These are phyloP conservation scores for Acanthaster planci DNA, from an alignment of 35 echinoderm and acorn worm species.

Conservation along the genomic window DNA sequence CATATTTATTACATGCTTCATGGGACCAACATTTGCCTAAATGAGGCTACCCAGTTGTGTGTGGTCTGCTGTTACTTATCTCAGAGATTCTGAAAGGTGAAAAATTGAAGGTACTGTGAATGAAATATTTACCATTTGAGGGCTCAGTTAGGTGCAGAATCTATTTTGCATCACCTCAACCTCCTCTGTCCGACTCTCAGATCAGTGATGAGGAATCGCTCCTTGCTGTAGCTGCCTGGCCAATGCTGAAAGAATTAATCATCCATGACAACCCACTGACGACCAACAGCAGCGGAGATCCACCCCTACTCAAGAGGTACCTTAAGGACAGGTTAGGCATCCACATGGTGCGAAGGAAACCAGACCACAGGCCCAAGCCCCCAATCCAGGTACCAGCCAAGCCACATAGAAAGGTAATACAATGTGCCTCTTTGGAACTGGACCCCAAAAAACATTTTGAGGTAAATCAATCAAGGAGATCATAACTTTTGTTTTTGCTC, in stretches of 20 bases:
- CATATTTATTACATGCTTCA: too few relatives aligned
- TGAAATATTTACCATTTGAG: background rate
- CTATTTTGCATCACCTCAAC: background rate
- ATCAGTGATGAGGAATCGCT: constrained; percentile 81
- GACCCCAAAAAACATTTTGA: background rate
- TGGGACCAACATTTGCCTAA: too few relatives aligned
- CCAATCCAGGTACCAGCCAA: constrained; percentile 58
- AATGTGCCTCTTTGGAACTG: background rate
- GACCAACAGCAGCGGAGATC: constrained; percentile 72
- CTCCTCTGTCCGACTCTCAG: constrained; percentile 40
- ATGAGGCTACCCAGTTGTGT: too few relatives aligned
- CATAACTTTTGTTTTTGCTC: background rate
- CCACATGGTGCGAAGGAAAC: constrained; percentile 65
- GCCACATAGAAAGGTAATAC: constrained; percentile 70
- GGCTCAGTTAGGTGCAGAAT: too few relatives aligned
- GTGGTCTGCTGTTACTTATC: background rate
- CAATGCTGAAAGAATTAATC: constrained; percentile 80
- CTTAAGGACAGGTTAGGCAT: constrained; percentile 77
- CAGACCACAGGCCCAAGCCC: constrained; percentile 43
- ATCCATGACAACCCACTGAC: constrained; percentile 97
- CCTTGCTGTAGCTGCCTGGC: constrained; percentile 90
- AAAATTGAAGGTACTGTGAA: background rate
- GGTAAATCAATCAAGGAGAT: background rate
- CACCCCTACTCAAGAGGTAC: constrained; percentile 86
- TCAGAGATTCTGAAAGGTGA: background rate